Evolutionary conservation across 1,140 invertebrate genomes (phyloP), one percentile per base, ranked within the genome.

Genomic region (Brachionus koreanus): DNA sequence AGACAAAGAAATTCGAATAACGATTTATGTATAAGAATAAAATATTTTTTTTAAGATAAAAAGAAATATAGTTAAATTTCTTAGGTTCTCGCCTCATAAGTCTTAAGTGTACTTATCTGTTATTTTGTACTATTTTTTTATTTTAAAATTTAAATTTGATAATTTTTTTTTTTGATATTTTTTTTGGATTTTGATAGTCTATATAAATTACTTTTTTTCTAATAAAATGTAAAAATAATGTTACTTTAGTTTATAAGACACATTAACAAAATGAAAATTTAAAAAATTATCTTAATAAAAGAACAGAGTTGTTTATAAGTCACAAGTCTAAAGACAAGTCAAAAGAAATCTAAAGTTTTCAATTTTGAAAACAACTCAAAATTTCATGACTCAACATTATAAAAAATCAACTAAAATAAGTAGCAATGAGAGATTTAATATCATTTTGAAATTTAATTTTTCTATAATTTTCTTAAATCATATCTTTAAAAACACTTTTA

Each of bases 121-220:
- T 69, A 69, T 69, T 69, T 69, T 35, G 49, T 57, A 39, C 13
- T 69, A 39, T 69, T 69, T 69, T 69, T 69, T 37, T 37, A n/a
- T n/a, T n/a, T n/a, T n/a, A n/a, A 69, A 69, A 37, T 37, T 69
- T 69, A 69, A 69, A 69, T 69, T 69, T 69, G 65, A 69, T 69
- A 69, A 2, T 39, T 39, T 37, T 69, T 52, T 69, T 29, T 57
- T 57, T 13, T 13, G 2, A 16, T 33, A 33, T 65, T 65, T 65
- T 65, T 65, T 65, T 23, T 65, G 63, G 63, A n/a, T 65, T 65
- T 65, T 65, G 63, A 65, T 65, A 33, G 12, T 69, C 37, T 69
- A 39, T 67, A 19, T 19, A 37, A 69, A 19, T 42, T 37, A 42
- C 13, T 42, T 69, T 69, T 39, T 69, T 69, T 7, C 16, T 37